phyloP scores from a whole-genome alignment of 23 tunicate genomes.

The Styela clava region DNA sequence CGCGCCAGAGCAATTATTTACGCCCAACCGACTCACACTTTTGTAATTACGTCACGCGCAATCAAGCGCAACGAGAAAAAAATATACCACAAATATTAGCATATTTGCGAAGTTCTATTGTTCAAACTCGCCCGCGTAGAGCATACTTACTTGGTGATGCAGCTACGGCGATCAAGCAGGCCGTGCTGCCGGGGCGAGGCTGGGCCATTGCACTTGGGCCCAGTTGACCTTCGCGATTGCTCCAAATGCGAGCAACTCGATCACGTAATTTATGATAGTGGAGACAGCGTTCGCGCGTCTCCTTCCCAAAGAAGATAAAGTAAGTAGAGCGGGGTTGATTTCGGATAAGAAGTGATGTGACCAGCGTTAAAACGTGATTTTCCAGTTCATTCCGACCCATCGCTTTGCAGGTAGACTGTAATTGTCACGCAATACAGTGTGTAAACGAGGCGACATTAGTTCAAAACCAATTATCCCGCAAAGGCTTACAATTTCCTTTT shows the following conservation, averaged over 20 bases:
- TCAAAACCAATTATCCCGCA: too few species aligned
- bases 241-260: conserved; percentile 92
- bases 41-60: neutral
- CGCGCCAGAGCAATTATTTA: neutral
- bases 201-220: conserved; percentile 79
- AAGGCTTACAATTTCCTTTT: too few species aligned
- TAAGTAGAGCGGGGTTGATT: too few species aligned
- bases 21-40: neutral
- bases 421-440: too few species aligned
- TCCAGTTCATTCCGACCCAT: too few species aligned
- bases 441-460: too few species aligned
- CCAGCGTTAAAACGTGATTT: too few species aligned
- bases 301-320: too few species aligned
- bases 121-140: neutral
- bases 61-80: neutral
- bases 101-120: neutral
- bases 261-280: conserved; percentile 87
- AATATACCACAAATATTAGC: conserved; percentile 2
- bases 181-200: conserved; percentile 86
- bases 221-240: conserved; percentile 90
- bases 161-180: conserved; percentile 78
- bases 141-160: conserved; percentile 91
- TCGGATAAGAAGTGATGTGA: too few species aligned
- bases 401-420: too few species aligned
- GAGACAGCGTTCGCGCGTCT: conserved; percentile 87